Conservation (phyloP, 2,113 vertebrate genomes). For the Pionites leucogaster region DNA sequence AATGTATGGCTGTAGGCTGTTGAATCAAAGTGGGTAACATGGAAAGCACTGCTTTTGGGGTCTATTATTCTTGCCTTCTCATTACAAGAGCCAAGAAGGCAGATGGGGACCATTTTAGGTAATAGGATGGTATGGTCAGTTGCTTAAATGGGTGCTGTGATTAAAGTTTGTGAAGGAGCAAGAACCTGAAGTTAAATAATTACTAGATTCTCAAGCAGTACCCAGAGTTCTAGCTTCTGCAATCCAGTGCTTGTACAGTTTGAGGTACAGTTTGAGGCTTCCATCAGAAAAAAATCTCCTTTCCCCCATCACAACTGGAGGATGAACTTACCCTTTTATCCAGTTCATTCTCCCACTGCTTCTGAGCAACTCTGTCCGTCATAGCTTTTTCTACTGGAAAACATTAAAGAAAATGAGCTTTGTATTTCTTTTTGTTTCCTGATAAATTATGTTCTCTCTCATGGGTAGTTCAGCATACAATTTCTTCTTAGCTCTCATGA, state of each 20-base stretch:
- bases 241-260: neutral
- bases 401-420: neutral
- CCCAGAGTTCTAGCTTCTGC: neutral
- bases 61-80: neutral
- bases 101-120: neutral
- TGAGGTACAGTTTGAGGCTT: neutral
- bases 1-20: neutral
- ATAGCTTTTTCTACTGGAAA: neutral
- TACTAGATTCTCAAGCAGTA: neutral
- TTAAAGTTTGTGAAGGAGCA: neutral
- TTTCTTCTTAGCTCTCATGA: neutral
- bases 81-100: neutral
- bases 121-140: neutral
- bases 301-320: neutral
- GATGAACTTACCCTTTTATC: neutral
- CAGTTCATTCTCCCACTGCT: neutral
- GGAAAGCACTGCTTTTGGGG: neutral
- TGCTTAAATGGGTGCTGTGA: neutral
- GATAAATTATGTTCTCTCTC: neutral
- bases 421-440: neutral
- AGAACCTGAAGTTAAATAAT: neutral
- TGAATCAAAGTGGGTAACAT: neutral
- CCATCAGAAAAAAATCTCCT: neutral
- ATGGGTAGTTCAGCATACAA: neutral
- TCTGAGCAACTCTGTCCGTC: neutral